A percentile compares a stretch with the other conserved stretches of the same genome.
These are phyloP conservation scores for Leucoma salicis DNA, from an alignment of 2,888 invertebrate genomes.

Conservation along the genomic window DNA sequence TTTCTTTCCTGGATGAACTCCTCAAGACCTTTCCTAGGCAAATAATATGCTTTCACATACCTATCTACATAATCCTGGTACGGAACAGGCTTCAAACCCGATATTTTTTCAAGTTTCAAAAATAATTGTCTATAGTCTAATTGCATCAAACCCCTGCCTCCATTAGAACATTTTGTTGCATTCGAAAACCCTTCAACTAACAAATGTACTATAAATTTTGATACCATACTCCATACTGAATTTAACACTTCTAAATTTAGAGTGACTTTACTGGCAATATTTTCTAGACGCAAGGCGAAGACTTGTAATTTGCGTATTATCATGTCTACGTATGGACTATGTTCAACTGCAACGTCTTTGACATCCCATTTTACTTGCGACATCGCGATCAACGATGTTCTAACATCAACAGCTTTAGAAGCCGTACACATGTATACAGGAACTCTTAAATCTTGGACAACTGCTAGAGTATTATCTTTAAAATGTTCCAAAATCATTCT, in stretches of 20 bases:
- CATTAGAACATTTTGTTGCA: conserved; percentile 96
- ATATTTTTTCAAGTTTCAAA: conserved; percentile 93
- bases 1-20: conserved; percentile 93
- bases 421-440: conserved; percentile 95
- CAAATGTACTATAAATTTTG: conserved; percentile 92
- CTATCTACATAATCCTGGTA: conserved; percentile 95
- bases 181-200: conserved; percentile 97
- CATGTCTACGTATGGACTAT: conserved; percentile 93
- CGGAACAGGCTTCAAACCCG: conserved; percentile 91
- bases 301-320: conserved; percentile 88
- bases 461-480: conserved; percentile 87
- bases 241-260: conserved; percentile 86
- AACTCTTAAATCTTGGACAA: conserved; percentile 88
- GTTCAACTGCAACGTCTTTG: conserved; percentile 96
- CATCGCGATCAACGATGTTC: conserved; percentile 91
- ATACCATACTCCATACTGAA: conserved; percentile 93
- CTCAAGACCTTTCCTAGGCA: conserved; percentile 93
- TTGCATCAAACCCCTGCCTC: conserved; percentile 98
- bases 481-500: conserved; percentile 86
- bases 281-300: conserved; percentile 89
- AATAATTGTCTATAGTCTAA: conserved; percentile 97
- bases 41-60: conserved; percentile 98
- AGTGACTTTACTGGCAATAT: conserved; percentile 86
- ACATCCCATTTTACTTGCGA: conserved; percentile 97
- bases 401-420: conserved; percentile 89